Percentiles rank a stretch among this genome's conserved stretches.
Evolutionary conservation across 1,140 invertebrate species (phyloP).

Genomic region (Sminthurinus signatus): DNA sequence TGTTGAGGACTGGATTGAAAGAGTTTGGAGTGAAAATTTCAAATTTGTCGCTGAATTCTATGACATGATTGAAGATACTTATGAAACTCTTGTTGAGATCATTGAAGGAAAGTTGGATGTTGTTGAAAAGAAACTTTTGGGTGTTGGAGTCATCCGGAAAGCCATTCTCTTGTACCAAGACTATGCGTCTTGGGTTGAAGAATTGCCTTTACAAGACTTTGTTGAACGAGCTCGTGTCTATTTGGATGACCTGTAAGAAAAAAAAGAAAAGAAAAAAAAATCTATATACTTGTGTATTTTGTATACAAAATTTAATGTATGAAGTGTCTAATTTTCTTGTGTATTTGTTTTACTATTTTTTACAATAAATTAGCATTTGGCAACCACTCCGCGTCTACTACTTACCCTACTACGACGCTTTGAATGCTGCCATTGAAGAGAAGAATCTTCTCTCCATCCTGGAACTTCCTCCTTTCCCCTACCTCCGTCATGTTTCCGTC

Average conservation of each 20-base stretch:
- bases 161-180: slow-evolving; percentile 34
- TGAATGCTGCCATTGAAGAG: slow-evolving; percentile 37
- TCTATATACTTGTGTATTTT: slow-evolving; percentile 5
- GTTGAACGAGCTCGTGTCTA: slow-evolving; percentile 29
- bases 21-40: slow-evolving; percentile 28
- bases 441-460: slow-evolving; percentile 42
- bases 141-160: slow-evolving; percentile 27
- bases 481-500: slow-evolving; percentile 32
- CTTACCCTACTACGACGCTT: slow-evolving; percentile 42
- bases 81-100: slow-evolving; percentile 21
- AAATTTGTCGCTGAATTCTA: neutral
- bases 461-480: slow-evolving; percentile 42
- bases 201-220: slow-evolving; percentile 43
- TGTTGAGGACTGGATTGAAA: slow-evolving; percentile 32
- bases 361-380: slow-evolving; percentile 25
- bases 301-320: neutral
- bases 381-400: slow-evolving; percentile 38
- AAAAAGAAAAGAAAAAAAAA: too few relatives aligned
- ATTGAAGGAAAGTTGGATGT: slow-evolving; percentile 31
- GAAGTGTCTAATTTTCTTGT: neutral
- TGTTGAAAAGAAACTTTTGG: slow-evolving; percentile 30
- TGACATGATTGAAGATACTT: slow-evolving; percentile 19
- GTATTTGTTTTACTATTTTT: neutral
- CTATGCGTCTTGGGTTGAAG: slow-evolving; percentile 43
- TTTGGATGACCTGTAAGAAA: slow-evolving; percentile 33